These are phyloP conservation scores for Crenichthys baileyi DNA, from an alignment of 2,797 vertebrate species.

Conservation along the genomic window DNA sequence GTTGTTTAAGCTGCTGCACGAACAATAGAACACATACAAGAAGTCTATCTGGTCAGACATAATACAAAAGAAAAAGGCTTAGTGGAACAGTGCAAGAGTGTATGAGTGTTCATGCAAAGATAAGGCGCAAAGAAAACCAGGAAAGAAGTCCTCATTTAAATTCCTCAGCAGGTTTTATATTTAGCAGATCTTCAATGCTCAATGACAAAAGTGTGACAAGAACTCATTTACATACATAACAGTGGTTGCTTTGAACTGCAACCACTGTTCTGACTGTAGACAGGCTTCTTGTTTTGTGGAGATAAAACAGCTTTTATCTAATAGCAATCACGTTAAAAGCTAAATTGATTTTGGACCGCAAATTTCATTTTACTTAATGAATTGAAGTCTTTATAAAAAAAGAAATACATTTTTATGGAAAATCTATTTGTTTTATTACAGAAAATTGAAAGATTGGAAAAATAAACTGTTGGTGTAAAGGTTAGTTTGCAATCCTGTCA, in stretches of 20 bases:
- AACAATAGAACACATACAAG: constrained; percentile 26
- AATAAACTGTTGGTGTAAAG: too few relatives aligned
- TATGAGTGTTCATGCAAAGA: not conserved
- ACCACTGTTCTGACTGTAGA: not conserved
- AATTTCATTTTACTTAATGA: not conserved
- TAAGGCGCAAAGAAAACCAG: constrained; percentile 26
- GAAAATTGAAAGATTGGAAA: not conserved
- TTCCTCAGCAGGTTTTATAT: constrained; percentile 12
- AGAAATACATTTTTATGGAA: not conserved
- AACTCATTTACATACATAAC: constrained; percentile 10
- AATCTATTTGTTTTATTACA: not conserved
- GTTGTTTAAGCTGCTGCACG: not conserved
- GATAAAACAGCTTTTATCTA: constrained; percentile 13
- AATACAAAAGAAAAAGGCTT: constrained; percentile 14
- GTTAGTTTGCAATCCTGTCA: too few relatives aligned
- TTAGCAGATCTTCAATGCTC: constrained; percentile 2
- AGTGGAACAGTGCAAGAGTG: not conserved
- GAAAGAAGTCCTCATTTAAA: constrained; percentile 17
- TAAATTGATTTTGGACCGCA: constrained; percentile 12
- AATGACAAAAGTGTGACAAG: not conserved
- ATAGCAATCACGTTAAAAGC: constrained; percentile 18
- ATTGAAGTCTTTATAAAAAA: not conserved
- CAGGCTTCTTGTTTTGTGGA: not conserved
- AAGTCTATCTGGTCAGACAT: constrained; percentile 33
- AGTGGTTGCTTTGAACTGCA: constrained; percentile 17